Base-by-base conservation (phyloP, 2,888 invertebrate species). In the Apomyelois bistriatella region DNA sequence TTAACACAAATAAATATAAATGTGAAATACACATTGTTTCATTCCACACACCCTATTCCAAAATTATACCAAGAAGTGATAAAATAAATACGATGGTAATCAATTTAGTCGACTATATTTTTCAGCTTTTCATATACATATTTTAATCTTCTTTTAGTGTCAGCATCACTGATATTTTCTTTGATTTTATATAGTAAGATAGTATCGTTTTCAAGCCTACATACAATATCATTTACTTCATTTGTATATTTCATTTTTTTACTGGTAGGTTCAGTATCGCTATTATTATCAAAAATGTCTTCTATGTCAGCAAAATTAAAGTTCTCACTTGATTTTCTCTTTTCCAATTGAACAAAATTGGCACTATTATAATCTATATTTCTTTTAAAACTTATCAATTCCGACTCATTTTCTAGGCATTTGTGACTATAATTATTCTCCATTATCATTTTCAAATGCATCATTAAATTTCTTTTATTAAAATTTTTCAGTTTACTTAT, bases 1-100 rank as follows among this genome's bases (percentile, higher is more conserved):
- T 89, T 88, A 89, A 89, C 86, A 88, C 88, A 87, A 89, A 84
- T 89, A 89, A 88, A 88, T 85, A 86, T 89, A 85, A 88, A 85
- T 90, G 89, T 88, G 87, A 85, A 85, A 85, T 82, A 82, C 60
- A 36, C 64, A 67, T 80, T 68, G 80, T 87, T 88, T 87, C 72
- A 76, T 75, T 76, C 43, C n/a, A 52, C 68, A 38, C n/a, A 3
- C 16, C 3, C 15, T 35, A 35, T 22, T 36, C 49, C 49, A 40
- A 2, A 40, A 1, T 16, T 16, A 1, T 15, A 38, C 6, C n/a
- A 15, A 15, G n/a, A n/a, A n/a, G n/a, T n/a, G n/a, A n/a, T n/a
- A n/a, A 54, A 58, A 54, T 15, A 48, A 30, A 50, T 22, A 52
- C 40, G 9, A 30, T 51, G 60, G 66, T 56, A 53, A 60, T 52